phyloP scores from a whole-genome alignment of 23 tunicate genomes.

The Ciona savignyi region DNA sequence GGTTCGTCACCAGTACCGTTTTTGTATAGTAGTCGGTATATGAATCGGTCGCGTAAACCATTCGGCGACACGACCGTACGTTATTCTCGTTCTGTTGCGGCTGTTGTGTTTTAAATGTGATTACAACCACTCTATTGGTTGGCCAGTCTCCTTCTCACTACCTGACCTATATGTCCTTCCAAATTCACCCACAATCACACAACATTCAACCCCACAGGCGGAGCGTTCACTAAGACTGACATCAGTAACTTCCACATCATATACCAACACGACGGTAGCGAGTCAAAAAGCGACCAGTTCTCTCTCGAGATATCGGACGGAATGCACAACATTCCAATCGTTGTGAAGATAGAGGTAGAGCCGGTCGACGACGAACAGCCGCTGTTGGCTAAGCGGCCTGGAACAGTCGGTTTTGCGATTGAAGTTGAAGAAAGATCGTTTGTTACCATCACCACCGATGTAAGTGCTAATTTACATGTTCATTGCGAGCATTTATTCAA shows the following conservation, averaged over 20 bases:
- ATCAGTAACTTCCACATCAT: conserved; percentile 49
- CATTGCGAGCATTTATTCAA: neutral
- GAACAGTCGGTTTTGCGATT: conserved; percentile 51
- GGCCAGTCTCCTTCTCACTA: no score
- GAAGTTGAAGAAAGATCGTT: conserved; percentile 61
- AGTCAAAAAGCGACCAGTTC: conserved; percentile 53
- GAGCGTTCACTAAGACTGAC: conserved; percentile 79
- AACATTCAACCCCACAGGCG: conserved; percentile 33
- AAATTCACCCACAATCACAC: no score
- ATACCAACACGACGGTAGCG: conserved; percentile 73
- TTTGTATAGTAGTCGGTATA: no score
- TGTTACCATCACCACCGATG: conserved; percentile 57
- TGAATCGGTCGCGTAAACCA: no score
- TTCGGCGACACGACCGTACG: no score
- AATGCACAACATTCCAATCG: conserved; percentile 91
- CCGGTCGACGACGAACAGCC: conserved; percentile 90
- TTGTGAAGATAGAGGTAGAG: conserved; percentile 46
- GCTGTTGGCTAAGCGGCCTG: conserved; percentile 45
- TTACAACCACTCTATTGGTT: no score
- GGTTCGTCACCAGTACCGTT: no score
- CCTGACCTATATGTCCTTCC: no score
- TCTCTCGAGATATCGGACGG: conserved; percentile 79
- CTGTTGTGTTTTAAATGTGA: no score
- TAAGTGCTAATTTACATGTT: conserved; percentile 1
- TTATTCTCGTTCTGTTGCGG: no score